Base-by-base conservation (phyloP, 2,888 invertebrate species). In the Thera britannica region DNA sequence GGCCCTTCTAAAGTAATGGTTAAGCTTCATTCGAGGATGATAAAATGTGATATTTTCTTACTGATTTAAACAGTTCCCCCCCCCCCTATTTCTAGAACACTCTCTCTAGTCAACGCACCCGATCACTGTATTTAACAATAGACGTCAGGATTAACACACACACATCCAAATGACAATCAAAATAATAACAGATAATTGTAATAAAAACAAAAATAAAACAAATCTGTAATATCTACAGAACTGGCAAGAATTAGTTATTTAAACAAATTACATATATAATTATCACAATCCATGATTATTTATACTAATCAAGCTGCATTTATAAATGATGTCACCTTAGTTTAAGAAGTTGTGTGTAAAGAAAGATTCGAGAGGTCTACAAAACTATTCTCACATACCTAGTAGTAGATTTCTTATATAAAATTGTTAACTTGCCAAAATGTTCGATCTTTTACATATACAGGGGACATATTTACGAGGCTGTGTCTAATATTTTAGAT, bases 281-380 rank as follows among this genome's bases (percentile, higher is more conserved):
- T 34, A 51, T 51, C 51, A 51, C 51, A 34, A 34, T 9, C 34
- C 34, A 34, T 52, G 34, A 52, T 34, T 8, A 52, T 52, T 9
- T 52, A 52, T 52, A 52, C 0, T 9, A 52, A 34, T 52, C 34
- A 52, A 1, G 34, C 34, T 34, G 23, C 34, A 9, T 52, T 5
- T 23, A 23, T 51, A 34, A 34, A 51, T 51, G 6, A 51, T 34
- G 23, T 23, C 23, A 23, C 23, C 23, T 23, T 23, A 23, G 23
- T 23, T 23, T 23, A 23, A 23, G 23, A 23, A 23, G 23, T 23
- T 23, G 23, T 23, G 23, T 23, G 23, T 34, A 9, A 52, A 34
- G 23, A 51, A 51, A 51, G 34, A 52, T 52, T 52, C 52, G 52
- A 52, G 52, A 52, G 34, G 34, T 34, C 34, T 52, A 52, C 34